phyloP scores from a whole-genome alignment of 2,888 invertebrate genomes.

The Polia nebulosa region DNA sequence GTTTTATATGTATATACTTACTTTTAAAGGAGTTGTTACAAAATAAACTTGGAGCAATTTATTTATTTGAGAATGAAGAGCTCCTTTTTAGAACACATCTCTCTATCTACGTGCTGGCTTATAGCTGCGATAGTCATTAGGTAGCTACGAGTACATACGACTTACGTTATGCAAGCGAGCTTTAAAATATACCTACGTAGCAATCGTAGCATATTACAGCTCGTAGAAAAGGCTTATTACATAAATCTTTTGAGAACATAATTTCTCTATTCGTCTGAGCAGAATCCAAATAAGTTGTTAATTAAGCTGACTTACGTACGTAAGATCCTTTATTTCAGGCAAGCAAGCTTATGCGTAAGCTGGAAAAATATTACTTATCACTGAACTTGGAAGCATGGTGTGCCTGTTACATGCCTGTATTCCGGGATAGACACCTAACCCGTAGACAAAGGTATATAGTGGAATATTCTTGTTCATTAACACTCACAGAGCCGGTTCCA shows the following conservation, averaged over 20 bases:
- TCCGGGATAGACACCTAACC: not conserved
- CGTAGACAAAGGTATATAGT: not conserved
- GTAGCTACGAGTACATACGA: too few species aligned
- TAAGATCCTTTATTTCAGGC: too few species aligned
- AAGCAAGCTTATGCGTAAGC: not conserved
- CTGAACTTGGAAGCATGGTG: not conserved
- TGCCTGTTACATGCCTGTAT: not conserved
- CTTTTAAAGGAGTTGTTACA: not conserved
- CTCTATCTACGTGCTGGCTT: not conserved
- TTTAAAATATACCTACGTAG: not conserved
- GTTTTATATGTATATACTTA: not conserved
- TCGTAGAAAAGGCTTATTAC: constrained; percentile 7
- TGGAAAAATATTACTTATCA: not conserved
- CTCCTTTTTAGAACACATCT: not conserved
- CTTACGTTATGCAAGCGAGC: not conserved
- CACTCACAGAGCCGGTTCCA: constrained; percentile 5
- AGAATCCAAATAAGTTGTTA: constrained; percentile 22
- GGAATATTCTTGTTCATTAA: constrained; percentile 6
- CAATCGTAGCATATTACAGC: not conserved
- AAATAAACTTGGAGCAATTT: not conserved
- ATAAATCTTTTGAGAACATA: constrained; percentile 11
- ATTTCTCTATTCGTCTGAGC: constrained; percentile 3
- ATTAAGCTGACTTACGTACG: constrained; percentile 5
- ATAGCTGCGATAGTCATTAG: not conserved
- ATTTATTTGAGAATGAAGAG: too few species aligned